Base-by-base conservation (phyloP, 37 sponge, comb jelly and placozoan genomes). In the Ianthella basta region DNA sequence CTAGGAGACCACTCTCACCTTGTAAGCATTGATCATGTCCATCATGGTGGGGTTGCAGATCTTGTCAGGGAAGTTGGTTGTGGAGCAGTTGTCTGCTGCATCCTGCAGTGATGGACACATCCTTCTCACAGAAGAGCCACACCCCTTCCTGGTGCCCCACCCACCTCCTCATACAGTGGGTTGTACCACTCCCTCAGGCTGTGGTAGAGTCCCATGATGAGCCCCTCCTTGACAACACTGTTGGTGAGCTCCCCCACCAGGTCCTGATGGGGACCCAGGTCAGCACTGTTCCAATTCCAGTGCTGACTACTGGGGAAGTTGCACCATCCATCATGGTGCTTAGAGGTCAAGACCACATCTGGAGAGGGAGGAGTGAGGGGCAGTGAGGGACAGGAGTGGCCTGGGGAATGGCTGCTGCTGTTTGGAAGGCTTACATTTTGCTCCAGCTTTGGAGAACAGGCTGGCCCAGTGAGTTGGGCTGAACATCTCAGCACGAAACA, bases 321-420 rank as follows among this genome's bases (percentile, higher is more conserved):
- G 56, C 89, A 88, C 88, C 91, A 94, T 55, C 95, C 95, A 37
- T 91, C 92, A 72, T 94, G 95, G 59, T 94, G 95, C 60, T 94
- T 94, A 34, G 92, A 83, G 8, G 92, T 94, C 82, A 94, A 38
- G 35, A 91, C 90, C 35, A 94, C 90, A 84, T 94, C 89, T 91
- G 57, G 24, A 80, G 59, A 37, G 59, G 25, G 36, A 8, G 50
- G 50, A n/a, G n/a, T n/a, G n/a, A n/a, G n/a, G n/a, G n/a, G n/a
- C n/a, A n/a, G n/a, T n/a, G n/a, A n/a, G n/a, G n/a, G n/a, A n/a
- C n/a, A 8, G 8, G 50, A 44, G 50, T 44, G 50, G 50, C 6
- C 50, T n/a, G 50, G 50, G 50, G 50, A 3, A 44, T 8, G 6
- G 50, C 50, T 44, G 50, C 50, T 10, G 50, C 8, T n/a, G n/a